Conservation (phyloP, 2,888 invertebrate genomes). For the Nyleta sp. region DNA sequence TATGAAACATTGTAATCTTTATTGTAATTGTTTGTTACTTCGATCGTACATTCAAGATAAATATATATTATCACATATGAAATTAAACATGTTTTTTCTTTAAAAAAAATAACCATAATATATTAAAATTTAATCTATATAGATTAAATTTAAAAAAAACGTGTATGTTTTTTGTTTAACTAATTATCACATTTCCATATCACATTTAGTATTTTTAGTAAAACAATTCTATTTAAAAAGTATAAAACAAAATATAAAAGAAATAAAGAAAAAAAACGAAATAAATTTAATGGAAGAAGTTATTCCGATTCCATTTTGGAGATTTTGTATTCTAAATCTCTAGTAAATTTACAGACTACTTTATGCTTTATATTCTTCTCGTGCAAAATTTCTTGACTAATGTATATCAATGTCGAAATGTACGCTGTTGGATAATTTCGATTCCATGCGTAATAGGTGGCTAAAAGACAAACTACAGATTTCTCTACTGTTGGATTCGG, state of each 20-base stretch:
- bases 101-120: no score
- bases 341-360: constrained; percentile 1
- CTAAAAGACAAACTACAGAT: constrained; percentile 12
- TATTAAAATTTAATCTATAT: no score
- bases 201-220: no score
- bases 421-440: constrained; percentile 21
- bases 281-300: background rate
- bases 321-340: constrained; percentile 3
- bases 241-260: no score
- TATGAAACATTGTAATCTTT: background rate
- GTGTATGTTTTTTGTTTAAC: no score
- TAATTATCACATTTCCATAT: no score
- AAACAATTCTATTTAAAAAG: no score
- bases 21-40: no score
- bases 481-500: constrained; percentile 8
- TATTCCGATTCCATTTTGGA: background rate
- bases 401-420: background rate
- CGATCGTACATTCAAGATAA: no score
- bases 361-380: constrained; percentile 1
- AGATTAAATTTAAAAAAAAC: no score
- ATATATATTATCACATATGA: no score
- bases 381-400: constrained; percentile 11
- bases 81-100: no score
- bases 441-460: constrained; percentile 10
- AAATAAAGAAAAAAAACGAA: background rate